phyloP scores from a whole-genome alignment of 1,140 invertebrate species.

The Polypedilum pembai region DNA sequence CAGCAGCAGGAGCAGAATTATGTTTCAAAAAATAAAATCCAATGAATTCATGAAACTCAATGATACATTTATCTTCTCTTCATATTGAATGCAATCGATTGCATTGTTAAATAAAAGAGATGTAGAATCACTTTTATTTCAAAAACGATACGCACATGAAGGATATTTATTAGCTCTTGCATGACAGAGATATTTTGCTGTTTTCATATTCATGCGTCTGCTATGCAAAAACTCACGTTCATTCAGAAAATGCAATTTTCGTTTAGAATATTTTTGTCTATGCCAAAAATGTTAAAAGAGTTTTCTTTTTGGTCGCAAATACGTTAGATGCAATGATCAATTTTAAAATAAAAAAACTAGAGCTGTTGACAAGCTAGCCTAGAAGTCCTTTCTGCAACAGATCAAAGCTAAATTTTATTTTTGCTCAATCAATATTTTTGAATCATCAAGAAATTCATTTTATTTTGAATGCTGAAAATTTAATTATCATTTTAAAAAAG shows the following conservation, averaged over 20 bases:
- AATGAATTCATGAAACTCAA: slow-evolving; percentile 19
- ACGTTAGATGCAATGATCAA: no score
- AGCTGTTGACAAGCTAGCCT: no score
- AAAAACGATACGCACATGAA: neutral
- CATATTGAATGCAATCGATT: neutral
- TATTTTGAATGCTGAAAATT: no score
- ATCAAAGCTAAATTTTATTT: no score
- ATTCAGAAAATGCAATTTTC: neutral
- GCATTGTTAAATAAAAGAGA: neutral
- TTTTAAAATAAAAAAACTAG: no score
- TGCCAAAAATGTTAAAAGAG: neutral
- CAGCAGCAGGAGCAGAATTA: neutral
- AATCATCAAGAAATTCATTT: no score
- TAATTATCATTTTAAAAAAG: no score
- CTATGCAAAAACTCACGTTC: slow-evolving; percentile 4
- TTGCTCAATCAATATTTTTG: no score
- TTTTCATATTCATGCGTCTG: neutral
- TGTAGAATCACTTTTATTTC: neutral
- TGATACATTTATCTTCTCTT: slow-evolving; percentile 3
- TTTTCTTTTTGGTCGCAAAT: no score
- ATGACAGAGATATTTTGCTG: neutral
- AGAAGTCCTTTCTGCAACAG: no score
- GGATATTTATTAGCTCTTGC: neutral
- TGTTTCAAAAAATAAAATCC: neutral
- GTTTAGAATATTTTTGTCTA: neutral